Evolutionary conservation across 2,888 invertebrate genomes (phyloP).

Genomic region (Crematogaster levior): DNA sequence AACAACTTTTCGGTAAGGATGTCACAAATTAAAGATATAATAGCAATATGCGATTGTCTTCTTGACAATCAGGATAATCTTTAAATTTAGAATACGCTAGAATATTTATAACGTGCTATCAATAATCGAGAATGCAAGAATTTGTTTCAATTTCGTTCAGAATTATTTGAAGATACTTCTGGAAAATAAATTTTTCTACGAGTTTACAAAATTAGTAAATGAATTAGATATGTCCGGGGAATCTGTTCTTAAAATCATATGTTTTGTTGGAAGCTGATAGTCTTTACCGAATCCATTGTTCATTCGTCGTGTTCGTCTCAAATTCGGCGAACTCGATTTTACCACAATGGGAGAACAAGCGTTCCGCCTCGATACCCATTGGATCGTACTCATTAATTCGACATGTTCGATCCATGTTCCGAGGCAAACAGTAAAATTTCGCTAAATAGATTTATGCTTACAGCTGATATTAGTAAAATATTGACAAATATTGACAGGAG

Average conservation of each 20-base stretch:
- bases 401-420: constrained; percentile 60
- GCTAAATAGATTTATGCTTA: background rate
- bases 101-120: background rate
- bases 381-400: constrained; percentile 50
- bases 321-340: background rate
- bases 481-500: background rate
- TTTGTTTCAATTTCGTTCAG: background rate
- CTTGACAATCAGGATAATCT: background rate
- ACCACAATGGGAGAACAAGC: constrained; percentile 69
- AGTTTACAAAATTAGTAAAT: background rate
- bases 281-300: constrained; percentile 44
- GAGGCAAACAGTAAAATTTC: constrained; percentile 59
- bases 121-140: background rate
- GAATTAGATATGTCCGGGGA: background rate
- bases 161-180: background rate
- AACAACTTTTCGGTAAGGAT: background rate
- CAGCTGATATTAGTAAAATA: background rate
- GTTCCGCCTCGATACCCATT: constrained; percentile 66
- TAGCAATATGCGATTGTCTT: background rate
- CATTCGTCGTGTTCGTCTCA: constrained; percentile 52
- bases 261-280: background rate
- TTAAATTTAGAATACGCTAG: background rate
- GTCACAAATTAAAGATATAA: background rate
- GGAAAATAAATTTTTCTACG: background rate
- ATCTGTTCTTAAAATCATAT: background rate